Evolutionary conservation across 1,140 invertebrate species (phyloP), one percentile per base, ranked within the genome.

Genomic region (Drosophila nigrodunni): DNA sequence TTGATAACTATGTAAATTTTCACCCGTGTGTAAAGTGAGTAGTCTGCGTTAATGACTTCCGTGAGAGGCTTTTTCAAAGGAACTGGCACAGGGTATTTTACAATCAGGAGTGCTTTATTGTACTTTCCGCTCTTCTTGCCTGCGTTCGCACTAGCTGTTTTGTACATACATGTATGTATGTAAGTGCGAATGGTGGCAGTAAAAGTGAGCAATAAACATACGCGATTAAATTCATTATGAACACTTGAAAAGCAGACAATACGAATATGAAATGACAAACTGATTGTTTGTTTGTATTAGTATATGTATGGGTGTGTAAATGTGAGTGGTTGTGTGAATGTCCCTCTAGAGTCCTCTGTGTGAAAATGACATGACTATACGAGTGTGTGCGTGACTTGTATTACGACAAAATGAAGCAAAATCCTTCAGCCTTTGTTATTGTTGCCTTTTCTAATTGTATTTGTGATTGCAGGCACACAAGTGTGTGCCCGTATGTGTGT

Each of bases 121-220:
- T 15, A 21, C 18, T 21, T 2, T 21, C 18, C 18, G 18, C 18
- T 21, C 18, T 2, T 21, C 18, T 21, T 21, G 1, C 2, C 18
- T 1, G 18, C 15, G 44, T 46, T 46, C 13, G 13, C 49, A 18
- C 25, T 9, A 34, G 44, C 15, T 8, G 3, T 3, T 41, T 10
- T 57, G 54, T n/a, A 39, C 34, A 57, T 35, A 11, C 8, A 15
- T 10, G 30, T 37, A n/a, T 62, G 13, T 46, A 37, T 34, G 46
- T 59, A 35, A 9, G 37, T 61, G 18, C 37, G 50, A 30, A 13
- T 35, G 10, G 39, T 34, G 37, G 18, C 50, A 67, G 52, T 50
- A 73, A 80, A 88, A 88, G 83, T 88, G 85, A 88, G 83, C 83
- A 88, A 88, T 88, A 88, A 89, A 88, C 83, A 88, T 89, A 89